Conservation (phyloP, 2,113 vertebrate genomes). For the Mellivora capensis region DNA sequence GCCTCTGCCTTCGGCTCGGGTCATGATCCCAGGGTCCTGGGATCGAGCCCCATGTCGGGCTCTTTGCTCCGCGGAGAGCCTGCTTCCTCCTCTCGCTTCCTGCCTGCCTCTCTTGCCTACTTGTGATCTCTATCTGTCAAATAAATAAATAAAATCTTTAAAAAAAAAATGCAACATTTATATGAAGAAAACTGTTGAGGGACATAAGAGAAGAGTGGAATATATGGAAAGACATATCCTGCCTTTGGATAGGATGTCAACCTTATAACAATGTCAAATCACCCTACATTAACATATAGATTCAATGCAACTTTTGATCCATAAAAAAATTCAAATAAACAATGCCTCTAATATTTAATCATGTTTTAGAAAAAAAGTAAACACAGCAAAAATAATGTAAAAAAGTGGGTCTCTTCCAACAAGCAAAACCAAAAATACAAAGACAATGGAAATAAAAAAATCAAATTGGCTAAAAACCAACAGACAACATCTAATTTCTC, state of each 20-base stretch:
- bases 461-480: neutral
- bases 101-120: no score
- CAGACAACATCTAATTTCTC: neutral
- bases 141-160: neutral
- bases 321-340: conserved; percentile 9
- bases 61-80: no score
- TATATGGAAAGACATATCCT: neutral
- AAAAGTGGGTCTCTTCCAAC: neutral
- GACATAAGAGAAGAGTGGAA: neutral
- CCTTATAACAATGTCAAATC: neutral
- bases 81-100: no score
- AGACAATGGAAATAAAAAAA: neutral
- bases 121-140: no score
- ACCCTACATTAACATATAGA: neutral
- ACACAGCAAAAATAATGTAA: neutral
- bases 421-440: neutral
- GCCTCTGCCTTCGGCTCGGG: no score
- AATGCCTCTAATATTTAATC: neutral
- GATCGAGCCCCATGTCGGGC: no score
- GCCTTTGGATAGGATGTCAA: neutral
- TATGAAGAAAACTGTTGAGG: neutral
- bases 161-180: neutral
- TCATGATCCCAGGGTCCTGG: no score
- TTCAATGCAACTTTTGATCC: neutral
- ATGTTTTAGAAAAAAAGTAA: neutral